Base-by-base conservation (phyloP, 2,888 invertebrate genomes). In the Acleris cristana region DNA sequence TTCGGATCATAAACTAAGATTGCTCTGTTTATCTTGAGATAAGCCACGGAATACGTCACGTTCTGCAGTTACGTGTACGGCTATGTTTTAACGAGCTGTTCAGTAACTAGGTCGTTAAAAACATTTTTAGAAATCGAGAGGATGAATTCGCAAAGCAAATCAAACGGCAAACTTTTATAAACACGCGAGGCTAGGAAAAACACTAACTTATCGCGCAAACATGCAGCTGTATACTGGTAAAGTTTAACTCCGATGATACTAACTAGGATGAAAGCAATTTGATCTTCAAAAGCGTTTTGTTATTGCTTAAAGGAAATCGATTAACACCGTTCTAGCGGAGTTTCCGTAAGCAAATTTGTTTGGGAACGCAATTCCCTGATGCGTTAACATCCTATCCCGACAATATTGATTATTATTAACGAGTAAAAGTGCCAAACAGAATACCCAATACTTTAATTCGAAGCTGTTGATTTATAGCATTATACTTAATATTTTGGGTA, bases 301-400 rank as follows among this genome's bases (percentile, higher is more conserved):
- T 66, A 57, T 57, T 52, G 66, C 52, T 45, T 21, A 45, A 66
- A 56, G 56, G 57, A 66, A 66, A 66, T 62, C 66, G 66, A 66
- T 66, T 66, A 66, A 66, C 66, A 62, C 61, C 56, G 56, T 62
- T 61, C 21, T 40, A 66, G 34, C 34, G 60, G 60, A 60, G 59
- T 66, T 66, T 66, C 61, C 66, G 66, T 62, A 66, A 62, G 66
- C 66, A 66, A 66, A 66, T 66, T 66, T 65, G 65, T 65, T 66
- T 66, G 60, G 61, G 61, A 66, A 61, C 60, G 65, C 44, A 61
- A 61, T 66, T 66, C 61, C 51, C 61, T 49, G 56, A 66, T 56
- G 56, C 66, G 51, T 65, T 62, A 62, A 62, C 57, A 49, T 56
- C 48, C 51, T 56, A 56, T 66, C 66, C 56, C 56, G 66, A 45